A percentile compares a stretch with the other conserved stretches of the same genome.
Conservation (phyloP, 2,888 invertebrate species). For the Metalampra italica region DNA sequence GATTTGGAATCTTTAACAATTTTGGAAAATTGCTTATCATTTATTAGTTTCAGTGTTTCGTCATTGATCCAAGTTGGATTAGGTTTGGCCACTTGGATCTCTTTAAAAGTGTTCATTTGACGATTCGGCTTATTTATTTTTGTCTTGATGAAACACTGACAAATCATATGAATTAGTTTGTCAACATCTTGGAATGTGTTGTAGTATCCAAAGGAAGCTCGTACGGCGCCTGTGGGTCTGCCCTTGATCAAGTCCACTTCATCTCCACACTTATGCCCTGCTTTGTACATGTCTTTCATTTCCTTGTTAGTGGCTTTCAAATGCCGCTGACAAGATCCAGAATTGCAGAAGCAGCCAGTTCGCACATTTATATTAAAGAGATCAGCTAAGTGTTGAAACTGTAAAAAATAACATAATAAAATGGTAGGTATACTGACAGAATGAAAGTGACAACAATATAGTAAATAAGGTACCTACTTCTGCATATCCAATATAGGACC, state of each 20-base stretch:
- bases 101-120: conserved; percentile 19
- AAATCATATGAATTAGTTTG: conserved; percentile 84
- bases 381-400: conserved; percentile 94
- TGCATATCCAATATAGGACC: conserved; percentile 90
- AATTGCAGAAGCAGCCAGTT: conserved; percentile 98
- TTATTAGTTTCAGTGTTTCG: conserved; percentile 24
- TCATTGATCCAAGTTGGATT: conserved; percentile 21
- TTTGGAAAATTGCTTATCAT: conserved; percentile 21
- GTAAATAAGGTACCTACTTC: conserved; percentile 81
- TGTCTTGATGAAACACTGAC: conserved; percentile 82
- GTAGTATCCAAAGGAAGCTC: conserved; percentile 96
- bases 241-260: conserved; percentile 91
- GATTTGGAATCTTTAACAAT: conserved; percentile 7
- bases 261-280: conserved; percentile 96
- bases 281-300: conserved; percentile 87
- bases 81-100: conserved; percentile 15
- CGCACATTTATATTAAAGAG: conserved; percentile 91
- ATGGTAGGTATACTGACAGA: no score
- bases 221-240: conserved; percentile 93
- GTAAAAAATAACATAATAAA: conserved; percentile 19
- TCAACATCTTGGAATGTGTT: conserved; percentile 86
- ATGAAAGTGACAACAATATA: not conserved
- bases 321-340: conserved; percentile 94
- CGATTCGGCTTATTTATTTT: conserved; percentile 49
- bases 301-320: conserved; percentile 83